These are phyloP conservation scores for Styela clava DNA, from an alignment of 23 tunicate genomes.

Conservation along the genomic window DNA sequence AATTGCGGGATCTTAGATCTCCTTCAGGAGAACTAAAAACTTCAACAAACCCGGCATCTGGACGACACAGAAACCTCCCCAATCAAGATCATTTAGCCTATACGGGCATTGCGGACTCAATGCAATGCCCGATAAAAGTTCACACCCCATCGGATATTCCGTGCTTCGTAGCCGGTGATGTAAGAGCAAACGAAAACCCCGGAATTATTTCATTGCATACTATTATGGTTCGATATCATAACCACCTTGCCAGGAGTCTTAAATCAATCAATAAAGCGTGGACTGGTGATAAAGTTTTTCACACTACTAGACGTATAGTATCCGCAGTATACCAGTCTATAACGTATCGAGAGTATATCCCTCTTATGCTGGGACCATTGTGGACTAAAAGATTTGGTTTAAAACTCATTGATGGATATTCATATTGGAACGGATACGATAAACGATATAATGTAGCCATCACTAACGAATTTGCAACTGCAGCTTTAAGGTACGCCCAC, in stretches of 20 bases:
- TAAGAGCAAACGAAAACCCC: slow-evolving; percentile 68
- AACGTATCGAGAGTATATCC: slow-evolving; percentile 75
- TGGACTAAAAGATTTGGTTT: slow-evolving; percentile 52
- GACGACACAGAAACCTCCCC: slow-evolving; percentile 6
- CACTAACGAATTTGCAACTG: slow-evolving; percentile 76
- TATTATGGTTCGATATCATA: slow-evolving; percentile 60
- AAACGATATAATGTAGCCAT: slow-evolving; percentile 61
- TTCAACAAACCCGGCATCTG: neutral
- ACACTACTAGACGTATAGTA: slow-evolving; percentile 57
- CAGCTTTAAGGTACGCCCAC: slow-evolving; percentile 88
- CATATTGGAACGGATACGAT: slow-evolving; percentile 78
- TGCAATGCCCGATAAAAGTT: slow-evolving; percentile 47
- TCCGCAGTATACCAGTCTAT: slow-evolving; percentile 60
- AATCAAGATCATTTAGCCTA: slow-evolving; percentile 30
- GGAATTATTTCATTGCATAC: slow-evolving; percentile 72
- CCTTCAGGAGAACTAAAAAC: neutral
- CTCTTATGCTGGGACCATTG: slow-evolving; percentile 50
- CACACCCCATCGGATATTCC: slow-evolving; percentile 46
- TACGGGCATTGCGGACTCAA: slow-evolving; percentile 25
- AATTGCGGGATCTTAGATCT: slow-evolving; percentile 42
- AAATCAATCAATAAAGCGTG: slow-evolving; percentile 50
- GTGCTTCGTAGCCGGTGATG: slow-evolving; percentile 86
- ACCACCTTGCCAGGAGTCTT: slow-evolving; percentile 41
- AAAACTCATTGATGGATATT: slow-evolving; percentile 11
- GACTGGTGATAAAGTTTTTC: slow-evolving; percentile 39